Conservation (phyloP, 2,888 invertebrate species). For the Phyllotreta striolata region DNA sequence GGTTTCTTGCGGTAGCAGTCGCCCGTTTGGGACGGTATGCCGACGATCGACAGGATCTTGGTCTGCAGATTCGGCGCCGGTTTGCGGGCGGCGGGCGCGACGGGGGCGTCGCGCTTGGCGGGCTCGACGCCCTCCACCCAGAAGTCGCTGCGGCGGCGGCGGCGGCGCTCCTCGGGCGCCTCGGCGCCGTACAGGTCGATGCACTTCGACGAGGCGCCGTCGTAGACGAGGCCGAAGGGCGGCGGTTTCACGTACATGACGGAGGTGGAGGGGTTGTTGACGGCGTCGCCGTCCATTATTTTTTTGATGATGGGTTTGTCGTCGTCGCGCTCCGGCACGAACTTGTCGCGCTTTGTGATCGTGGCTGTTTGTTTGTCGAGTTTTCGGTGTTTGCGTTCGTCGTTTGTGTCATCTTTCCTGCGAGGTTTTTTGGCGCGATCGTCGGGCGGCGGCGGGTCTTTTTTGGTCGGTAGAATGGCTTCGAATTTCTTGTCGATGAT, state of each 20-base stretch:
- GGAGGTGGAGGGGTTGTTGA: constrained; percentile 11
- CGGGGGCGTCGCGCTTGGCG: constrained; percentile 30
- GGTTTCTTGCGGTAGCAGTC: constrained; percentile 11
- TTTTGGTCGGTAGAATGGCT: constrained; percentile 32
- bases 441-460: constrained; percentile 4
- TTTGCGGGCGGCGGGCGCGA: constrained; percentile 21
- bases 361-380: not conserved
- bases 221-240: not conserved
- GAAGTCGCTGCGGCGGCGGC: constrained; percentile 19
- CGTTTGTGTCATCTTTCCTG: constrained; percentile 15
- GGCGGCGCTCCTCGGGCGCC: too few relatives aligned
- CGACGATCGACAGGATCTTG: constrained; percentile 45
- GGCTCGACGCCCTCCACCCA: constrained; percentile 44
- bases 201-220: not conserved
- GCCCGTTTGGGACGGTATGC: constrained; percentile 40
- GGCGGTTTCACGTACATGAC: constrained; percentile 15
- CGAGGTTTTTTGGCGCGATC: not conserved
- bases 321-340: not conserved
- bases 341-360: not conserved
- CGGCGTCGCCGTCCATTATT: not conserved
- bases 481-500: constrained; percentile 45
- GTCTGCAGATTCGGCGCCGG: constrained; percentile 38
- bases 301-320: not conserved
- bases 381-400: not conserved
- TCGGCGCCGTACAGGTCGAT: not conserved